Evolutionary conservation across 1,140 invertebrate genomes (phyloP).

Genomic region (Eumaeus atala): DNA sequence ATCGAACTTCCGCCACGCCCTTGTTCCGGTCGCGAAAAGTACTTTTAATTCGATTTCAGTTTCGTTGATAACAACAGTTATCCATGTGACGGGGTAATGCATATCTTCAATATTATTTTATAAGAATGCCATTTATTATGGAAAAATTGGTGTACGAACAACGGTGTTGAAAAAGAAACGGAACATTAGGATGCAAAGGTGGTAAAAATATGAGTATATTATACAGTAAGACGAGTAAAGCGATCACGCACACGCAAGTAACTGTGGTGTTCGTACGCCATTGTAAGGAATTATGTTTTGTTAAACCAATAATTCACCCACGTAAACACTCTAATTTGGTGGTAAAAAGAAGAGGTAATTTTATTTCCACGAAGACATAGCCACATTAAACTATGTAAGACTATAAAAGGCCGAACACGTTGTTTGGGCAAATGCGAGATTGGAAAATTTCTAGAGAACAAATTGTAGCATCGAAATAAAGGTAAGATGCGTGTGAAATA

Average conservation of each 20-base stretch:
- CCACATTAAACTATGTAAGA: slow-evolving; percentile 15
- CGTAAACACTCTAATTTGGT: slow-evolving; percentile 56
- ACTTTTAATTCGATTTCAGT: no score
- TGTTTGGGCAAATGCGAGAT: slow-evolving; percentile 9
- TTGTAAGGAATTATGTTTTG: slow-evolving; percentile 42
- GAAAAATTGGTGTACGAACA: slow-evolving; percentile 14
- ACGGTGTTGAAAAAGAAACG: slow-evolving; percentile 36
- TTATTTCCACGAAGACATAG: neutral
- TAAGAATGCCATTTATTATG: no score
- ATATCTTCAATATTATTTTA: no score
- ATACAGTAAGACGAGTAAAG: slow-evolving; percentile 51
- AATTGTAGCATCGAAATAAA: neutral
- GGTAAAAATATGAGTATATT: slow-evolving; percentile 72
- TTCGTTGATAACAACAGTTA: no score
- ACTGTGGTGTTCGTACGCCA: slow-evolving; percentile 37
- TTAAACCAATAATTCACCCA: slow-evolving; percentile 68
- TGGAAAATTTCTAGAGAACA: no score
- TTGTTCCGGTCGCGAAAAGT: no score
- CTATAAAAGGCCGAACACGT: slow-evolving; percentile 8
- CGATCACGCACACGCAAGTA: slow-evolving; percentile 67
- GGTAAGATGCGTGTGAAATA: slow-evolving; percentile 6
- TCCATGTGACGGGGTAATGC: no score
- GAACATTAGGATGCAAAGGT: slow-evolving; percentile 64
- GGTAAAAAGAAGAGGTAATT: slow-evolving; percentile 23
- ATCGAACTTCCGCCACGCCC: no score